Evolutionary conservation across 2,797 vertebrate species (phyloP), one percentile per base, ranked within the genome.

Genomic region (Decapterus maruadsi): DNA sequence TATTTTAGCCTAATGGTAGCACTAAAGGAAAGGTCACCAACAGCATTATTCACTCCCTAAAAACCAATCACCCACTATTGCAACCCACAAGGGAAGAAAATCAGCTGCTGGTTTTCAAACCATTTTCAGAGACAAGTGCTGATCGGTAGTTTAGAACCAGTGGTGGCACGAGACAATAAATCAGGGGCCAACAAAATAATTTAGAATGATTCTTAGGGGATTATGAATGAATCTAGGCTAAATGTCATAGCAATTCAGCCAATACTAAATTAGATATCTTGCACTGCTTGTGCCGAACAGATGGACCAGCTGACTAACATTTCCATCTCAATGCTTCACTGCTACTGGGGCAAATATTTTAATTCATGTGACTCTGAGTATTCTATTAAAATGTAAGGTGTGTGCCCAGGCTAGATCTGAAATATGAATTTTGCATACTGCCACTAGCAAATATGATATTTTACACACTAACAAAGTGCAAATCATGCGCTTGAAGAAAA

Each of bases 261-360:
- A 62, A 66, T 68, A 19, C 26, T 70, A 61, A 42, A 67, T 51
- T 9, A 58, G 71, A 77, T 76, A 59, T 72, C 62, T 81, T 64
- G 29, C 17, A 72, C 4, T 67, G 20, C 16, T 46, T 8, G 22
- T 63, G 55, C 55, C 66, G 68, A 80, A 40, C 74, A 81, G 26
- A 80, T 75, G 65, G 76, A 64, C 26, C 10, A 1, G 45, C 38
- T 74, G 59, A 68, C 40, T 81, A 77, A 86, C 59, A 73, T 83
- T 87, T 74, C 9, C 12, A 40, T 45, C 63, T 55, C 26, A 50
- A 68, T 61, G 55, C 12, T 4, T 55, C 8, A 8, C 50, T 75
- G 75, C 59, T 53, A 61, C 53, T 46, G 55, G 14, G 7, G 38
- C 46, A 68, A 67, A 66, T 4, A 71, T 58, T 72, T 58, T 6